These are phyloP conservation scores for Meloe dianella DNA, from an alignment of 2,888 invertebrate genomes.

Conservation along the genomic window DNA sequence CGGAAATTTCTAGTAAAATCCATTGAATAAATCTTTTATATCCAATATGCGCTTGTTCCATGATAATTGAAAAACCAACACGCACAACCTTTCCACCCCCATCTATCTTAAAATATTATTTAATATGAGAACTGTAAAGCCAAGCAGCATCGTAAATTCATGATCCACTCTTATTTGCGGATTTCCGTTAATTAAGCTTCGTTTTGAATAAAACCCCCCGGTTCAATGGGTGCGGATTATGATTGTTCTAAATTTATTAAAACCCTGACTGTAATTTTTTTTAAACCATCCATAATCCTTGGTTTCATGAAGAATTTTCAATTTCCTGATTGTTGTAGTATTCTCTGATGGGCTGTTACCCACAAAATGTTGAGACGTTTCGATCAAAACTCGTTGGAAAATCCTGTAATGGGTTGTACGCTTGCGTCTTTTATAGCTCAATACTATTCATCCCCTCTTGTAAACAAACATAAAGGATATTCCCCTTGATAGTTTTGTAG, in stretches of 20 bases:
- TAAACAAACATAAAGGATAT: background rate
- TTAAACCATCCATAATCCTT: background rate
- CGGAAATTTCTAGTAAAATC: too few species aligned
- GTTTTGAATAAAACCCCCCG: background rate
- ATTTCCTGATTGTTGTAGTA: background rate
- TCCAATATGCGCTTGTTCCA: background rate
- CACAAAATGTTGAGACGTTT: constrained; percentile 26
- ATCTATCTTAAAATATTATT: too few species aligned
- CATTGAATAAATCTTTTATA: background rate
- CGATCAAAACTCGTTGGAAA: constrained; percentile 39
- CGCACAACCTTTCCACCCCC: background rate
- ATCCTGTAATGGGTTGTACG: constrained; percentile 35
- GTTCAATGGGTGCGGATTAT: too few species aligned
- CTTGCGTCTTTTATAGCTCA: constrained; percentile 37
- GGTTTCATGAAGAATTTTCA: background rate
- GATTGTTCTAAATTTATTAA: background rate
- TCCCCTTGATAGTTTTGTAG: constrained; percentile 20
- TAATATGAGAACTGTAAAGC: background rate
- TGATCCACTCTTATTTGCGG: background rate
- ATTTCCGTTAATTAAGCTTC: background rate
- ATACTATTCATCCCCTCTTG: constrained; percentile 30
- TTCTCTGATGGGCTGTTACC: constrained; percentile 33
- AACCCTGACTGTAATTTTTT: background rate
- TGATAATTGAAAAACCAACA: background rate
- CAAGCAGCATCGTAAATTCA: background rate